Percentiles rank a stretch among this genome's conserved stretches.
Evolutionary conservation across 2,888 invertebrate species (phyloP).

Genomic region (Tinea pellionella): DNA sequence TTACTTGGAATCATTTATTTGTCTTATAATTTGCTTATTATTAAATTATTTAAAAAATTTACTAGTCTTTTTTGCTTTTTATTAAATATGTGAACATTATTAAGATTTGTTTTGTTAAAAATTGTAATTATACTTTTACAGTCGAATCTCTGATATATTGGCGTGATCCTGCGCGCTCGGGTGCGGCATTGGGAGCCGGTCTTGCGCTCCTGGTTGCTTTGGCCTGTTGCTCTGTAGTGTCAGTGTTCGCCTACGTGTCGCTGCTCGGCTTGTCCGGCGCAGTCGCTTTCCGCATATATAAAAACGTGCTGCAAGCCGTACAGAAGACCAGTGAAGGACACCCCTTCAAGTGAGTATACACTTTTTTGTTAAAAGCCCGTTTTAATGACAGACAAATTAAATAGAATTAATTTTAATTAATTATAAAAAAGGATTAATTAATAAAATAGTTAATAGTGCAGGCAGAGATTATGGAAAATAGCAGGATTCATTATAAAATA

Average conservation of each 20-base stretch:
- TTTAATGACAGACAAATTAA: background rate
- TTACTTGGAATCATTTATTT: too few relatives aligned
- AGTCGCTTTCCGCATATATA: slow-evolving; percentile 95
- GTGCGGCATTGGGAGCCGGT: slow-evolving; percentile 91
- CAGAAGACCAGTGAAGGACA: slow-evolving; percentile 97
- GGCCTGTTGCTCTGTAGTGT: slow-evolving; percentile 94
- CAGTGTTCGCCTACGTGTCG: slow-evolving; percentile 93
- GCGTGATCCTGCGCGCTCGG: slow-evolving; percentile 95
- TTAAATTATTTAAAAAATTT: too few relatives aligned
- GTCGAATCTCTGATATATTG: slow-evolving; percentile 98
- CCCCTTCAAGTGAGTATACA: slow-evolving; percentile 91
- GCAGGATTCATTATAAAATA: too few relatives aligned
- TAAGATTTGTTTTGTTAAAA: background rate
- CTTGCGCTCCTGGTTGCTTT: slow-evolving; percentile 91
- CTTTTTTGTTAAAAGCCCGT: background rate
- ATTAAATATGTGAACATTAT: too few relatives aligned
- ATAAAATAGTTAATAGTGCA: too few relatives aligned
- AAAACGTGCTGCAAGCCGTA: slow-evolving; percentile 93
- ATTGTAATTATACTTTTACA: slow-evolving; percentile 51
- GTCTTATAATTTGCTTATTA: too few relatives aligned
- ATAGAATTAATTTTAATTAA: too few relatives aligned
- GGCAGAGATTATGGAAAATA: too few relatives aligned
- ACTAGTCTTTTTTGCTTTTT: too few relatives aligned
- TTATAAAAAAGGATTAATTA: too few relatives aligned
- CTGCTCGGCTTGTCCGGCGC: slow-evolving; percentile 88